Evolutionary conservation across 2,888 invertebrate species (phyloP), one percentile per base, ranked within the genome.

Genomic region (Panopea generosa): DNA sequence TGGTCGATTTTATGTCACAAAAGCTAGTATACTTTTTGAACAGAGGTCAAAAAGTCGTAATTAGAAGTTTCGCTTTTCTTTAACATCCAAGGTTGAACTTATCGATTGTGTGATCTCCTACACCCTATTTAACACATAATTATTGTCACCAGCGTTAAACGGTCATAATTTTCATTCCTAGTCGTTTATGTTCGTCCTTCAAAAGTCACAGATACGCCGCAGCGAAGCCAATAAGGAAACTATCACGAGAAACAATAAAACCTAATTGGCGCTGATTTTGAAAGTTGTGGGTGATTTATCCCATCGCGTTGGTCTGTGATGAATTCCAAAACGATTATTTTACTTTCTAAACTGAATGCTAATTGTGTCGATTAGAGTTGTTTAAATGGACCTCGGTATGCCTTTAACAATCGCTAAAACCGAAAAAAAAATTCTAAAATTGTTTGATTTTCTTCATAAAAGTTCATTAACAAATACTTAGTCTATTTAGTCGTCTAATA

Each of bases 241-340:
- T 43, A 66, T 72, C 66, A 72, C 26, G 49, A 47, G 72, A 72
- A 72, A 72, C 72, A 72, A 72, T 45, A 49, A 47, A 14, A 2
- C 16, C 2, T 53, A 66, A 72, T 61, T 55, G 66, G 18, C 40
- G 24, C 66, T 49, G 60, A 60, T 61, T 66, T 75, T n/a, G 22
- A 50, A 61, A 45, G 49, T 61, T 75, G n/a, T n/a, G 33, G 14
- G 49, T 27, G 9, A 50, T 40, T 75, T 66, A 29, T 24, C 27
- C 11, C 75, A 24, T 53, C 60, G 75, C 75, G 75, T 75, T 50
- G 75, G 75, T 75, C 75, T 38, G 33, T 11, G 33, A 29, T 11
- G 27, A 53, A 59, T 55, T 49, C 18, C 47, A 11, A 50, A 59
- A 18, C 9, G 59, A 60, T 62, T 69, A 69, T 65, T 59, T 73